Conservation (phyloP, 2,888 invertebrate genomes). For the Drosophila helvetica region DNA sequence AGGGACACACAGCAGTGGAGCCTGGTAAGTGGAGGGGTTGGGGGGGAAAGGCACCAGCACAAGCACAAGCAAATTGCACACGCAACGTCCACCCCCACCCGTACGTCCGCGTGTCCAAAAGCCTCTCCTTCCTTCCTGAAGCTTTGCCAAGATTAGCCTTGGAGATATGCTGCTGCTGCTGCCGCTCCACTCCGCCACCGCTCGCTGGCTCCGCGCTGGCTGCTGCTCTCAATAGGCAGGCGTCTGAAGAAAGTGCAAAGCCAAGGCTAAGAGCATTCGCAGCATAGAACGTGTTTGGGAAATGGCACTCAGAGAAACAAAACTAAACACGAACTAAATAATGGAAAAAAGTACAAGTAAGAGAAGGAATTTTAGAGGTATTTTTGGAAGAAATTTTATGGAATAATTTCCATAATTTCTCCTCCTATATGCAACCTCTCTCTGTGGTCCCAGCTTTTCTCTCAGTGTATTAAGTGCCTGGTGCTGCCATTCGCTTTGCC, state of each 20-base stretch:
- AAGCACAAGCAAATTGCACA: constrained; percentile 62
- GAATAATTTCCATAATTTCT: too few relatives aligned
- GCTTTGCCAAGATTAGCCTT: constrained; percentile 66
- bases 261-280: constrained; percentile 45
- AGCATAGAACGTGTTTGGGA: constrained; percentile 33
- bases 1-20: background rate
- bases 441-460: background rate
- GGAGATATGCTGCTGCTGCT: constrained; percentile 52
- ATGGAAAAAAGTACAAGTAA: too few relatives aligned
- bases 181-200: background rate
- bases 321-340: background rate
- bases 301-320: constrained; percentile 10
- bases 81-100: constrained; percentile 4
- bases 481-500: constrained; percentile 43
- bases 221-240: constrained; percentile 44
- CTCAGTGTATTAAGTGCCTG: constrained; percentile 44
- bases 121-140: constrained; percentile 11
- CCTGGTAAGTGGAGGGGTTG: background rate
- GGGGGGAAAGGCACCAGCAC: constrained; percentile 18
- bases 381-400: background rate
- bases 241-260: constrained; percentile 57
- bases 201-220: constrained; percentile 19
- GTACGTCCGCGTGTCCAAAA: constrained; percentile 7
- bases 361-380: too few relatives aligned
- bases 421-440: too few relatives aligned